Base-by-base conservation (phyloP, 2,888 invertebrate genomes). In the Drosophila ustulata region DNA sequence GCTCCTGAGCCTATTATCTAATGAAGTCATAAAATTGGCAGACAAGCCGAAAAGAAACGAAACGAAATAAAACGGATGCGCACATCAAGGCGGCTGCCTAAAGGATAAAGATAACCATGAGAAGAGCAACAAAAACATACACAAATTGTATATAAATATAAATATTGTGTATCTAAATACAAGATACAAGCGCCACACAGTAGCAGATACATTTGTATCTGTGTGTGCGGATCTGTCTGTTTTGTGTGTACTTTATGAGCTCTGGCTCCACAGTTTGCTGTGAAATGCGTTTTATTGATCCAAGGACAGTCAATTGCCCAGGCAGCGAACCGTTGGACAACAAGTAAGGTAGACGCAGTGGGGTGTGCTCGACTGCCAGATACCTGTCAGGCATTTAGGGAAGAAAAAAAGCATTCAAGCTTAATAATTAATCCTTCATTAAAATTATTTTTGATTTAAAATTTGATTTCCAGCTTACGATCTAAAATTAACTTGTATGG, bases 271-370 rank as follows among this genome's bases (percentile, higher is more conserved):
- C 55, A 61, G 50, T 59, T 65, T 61, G 51, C 43, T 37, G 47
- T 55, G 50, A 82, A 82, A 75, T 81, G 87, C 73, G 69, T 66
- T 71, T 71, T 86, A 88, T 84, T 84, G 84, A 84, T 87, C 85
- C 82, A 87, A 82, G 85, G 88, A 66, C 82, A 78, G 59, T 65
- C 73, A 45, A 67, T 66, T 75, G 66, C 49, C 58, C 64, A 53
- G 66, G 59, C 71, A 59, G 23, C 65, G 39, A 18, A 18, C 39
- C 39, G 6, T 18, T 41, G 39, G 13, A 5, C 39, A 41, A 41
- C 39, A 37, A 37, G 37, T 37, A n/a, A 37, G 37, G 37, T 37
- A 37, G n/a, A n/a, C 37, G 3, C 4, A 37, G 5, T 4, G 4
- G 5, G 11, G n/a, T 1, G n/a, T n/a, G 5, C 11, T 37, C n/a